These are phyloP conservation scores for Leptonema lineaticorne DNA, from an alignment of 1,140 invertebrate genomes.

Conservation along the genomic window DNA sequence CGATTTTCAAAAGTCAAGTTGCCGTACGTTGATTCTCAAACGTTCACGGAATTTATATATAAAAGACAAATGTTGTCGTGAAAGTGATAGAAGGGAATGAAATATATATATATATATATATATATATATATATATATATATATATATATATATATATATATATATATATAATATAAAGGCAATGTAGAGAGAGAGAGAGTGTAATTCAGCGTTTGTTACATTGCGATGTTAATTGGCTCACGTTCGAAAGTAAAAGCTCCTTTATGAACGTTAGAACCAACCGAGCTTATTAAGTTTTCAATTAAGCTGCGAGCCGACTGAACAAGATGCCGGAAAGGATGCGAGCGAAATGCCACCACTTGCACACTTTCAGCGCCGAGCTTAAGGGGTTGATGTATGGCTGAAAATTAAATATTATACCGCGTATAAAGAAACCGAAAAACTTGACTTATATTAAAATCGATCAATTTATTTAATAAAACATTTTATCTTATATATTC, in stretches of 20 bases:
- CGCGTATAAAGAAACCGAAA: too few relatives aligned
- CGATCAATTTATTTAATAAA: too few relatives aligned
- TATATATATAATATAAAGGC: background rate
- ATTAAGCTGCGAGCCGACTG: slow-evolving; percentile 31
- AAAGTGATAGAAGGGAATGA: background rate
- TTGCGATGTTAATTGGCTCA: slow-evolving; percentile 36
- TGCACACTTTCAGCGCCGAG: background rate
- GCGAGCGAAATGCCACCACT: background rate
- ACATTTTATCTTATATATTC: too few relatives aligned
- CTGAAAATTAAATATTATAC: too few relatives aligned
- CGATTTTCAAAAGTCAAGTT: too few relatives aligned
- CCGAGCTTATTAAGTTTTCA: slow-evolving; percentile 37
- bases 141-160: background rate
- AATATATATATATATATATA: background rate
- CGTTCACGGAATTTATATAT: too few relatives aligned
- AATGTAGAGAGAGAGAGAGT: too few relatives aligned
- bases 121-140: background rate
- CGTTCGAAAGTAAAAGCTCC: slow-evolving; percentile 36
- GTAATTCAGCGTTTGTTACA: background rate
- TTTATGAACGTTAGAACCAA: slow-evolving; percentile 16
- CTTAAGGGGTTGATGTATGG: too few relatives aligned
- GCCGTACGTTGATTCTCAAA: too few relatives aligned
- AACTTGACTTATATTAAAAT: too few relatives aligned
- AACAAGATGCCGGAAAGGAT: background rate
- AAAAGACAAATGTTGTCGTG: background rate